phyloP scores from a whole-genome alignment of 2,797 vertebrate genomes.

The Danio albolineatus region DNA sequence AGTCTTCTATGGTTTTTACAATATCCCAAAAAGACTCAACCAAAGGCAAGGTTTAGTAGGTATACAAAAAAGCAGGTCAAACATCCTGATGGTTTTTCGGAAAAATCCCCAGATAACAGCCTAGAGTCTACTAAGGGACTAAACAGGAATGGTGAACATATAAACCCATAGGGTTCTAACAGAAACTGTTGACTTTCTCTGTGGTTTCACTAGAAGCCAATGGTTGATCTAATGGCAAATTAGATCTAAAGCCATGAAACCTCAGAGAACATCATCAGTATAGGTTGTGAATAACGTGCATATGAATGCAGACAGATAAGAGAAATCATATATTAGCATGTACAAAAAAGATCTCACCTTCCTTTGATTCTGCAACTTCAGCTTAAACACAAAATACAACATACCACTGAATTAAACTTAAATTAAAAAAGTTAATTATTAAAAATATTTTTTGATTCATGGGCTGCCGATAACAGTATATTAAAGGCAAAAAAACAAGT shows the following conservation, averaged over 20 bases:
- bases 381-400: slow-evolving; percentile 53
- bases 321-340: background rate
- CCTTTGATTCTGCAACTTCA: slow-evolving; percentile 45
- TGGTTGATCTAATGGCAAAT: slow-evolving; percentile 24
- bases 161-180: background rate
- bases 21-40: too few relatives aligned
- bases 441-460: background rate
- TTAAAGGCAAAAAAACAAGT: background rate
- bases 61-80: too few relatives aligned
- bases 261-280: background rate
- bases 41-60: too few relatives aligned
- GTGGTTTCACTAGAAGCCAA: slow-evolving; percentile 58
- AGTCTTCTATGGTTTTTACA: too few relatives aligned
- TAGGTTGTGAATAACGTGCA: background rate
- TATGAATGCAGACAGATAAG: background rate
- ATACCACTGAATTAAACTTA: background rate
- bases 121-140: background rate
- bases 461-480: background rate
- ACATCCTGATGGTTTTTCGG: too few relatives aligned
- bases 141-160: background rate
- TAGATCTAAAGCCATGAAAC: background rate
- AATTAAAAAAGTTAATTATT: background rate
- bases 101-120: background rate
- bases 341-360: slow-evolving; percentile 46
- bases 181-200: slow-evolving; percentile 68